Evolutionary conservation across 2,797 vertebrate genomes (phyloP).

Genomic region (Bovichtus variegatus): DNA sequence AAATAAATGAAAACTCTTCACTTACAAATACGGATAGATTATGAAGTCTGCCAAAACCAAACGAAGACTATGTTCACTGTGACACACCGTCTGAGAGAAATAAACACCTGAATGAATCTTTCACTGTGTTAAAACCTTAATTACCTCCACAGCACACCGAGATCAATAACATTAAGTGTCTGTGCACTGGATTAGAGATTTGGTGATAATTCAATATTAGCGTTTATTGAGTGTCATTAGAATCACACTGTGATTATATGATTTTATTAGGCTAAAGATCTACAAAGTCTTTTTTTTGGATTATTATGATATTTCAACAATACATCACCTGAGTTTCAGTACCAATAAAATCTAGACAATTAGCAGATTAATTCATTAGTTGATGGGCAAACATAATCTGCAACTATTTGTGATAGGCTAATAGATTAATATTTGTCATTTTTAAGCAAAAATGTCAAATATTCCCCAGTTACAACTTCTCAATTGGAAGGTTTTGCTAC

Average conservation of each 20-base stretch:
- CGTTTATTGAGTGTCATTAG: background rate
- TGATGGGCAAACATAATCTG: background rate
- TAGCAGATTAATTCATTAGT: too few relatives aligned
- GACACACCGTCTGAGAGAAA: background rate
- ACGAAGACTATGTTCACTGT: background rate
- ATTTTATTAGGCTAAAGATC: background rate
- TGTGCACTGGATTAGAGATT: background rate
- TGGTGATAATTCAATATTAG: background rate
- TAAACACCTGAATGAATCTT: background rate
- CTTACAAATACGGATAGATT: background rate
- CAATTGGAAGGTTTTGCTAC: background rate
- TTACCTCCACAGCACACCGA: background rate
- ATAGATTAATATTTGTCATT: background rate
- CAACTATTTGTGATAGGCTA: background rate
- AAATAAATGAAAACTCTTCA: conserved; percentile 1
- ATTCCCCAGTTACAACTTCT: background rate
- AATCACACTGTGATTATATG: background rate
- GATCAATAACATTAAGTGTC: conserved; percentile 7
- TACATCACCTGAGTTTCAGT: background rate
- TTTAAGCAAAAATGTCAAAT: background rate
- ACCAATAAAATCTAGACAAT: too few relatives aligned
- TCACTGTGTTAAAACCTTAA: background rate
- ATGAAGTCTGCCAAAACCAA: background rate
- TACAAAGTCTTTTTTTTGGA: background rate
- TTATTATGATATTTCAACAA: background rate